A percentile compares a stretch with the other conserved stretches of the same genome.
Evolutionary conservation across 2,888 invertebrate genomes (phyloP).

Genomic region (Drosophila prolongata): DNA sequence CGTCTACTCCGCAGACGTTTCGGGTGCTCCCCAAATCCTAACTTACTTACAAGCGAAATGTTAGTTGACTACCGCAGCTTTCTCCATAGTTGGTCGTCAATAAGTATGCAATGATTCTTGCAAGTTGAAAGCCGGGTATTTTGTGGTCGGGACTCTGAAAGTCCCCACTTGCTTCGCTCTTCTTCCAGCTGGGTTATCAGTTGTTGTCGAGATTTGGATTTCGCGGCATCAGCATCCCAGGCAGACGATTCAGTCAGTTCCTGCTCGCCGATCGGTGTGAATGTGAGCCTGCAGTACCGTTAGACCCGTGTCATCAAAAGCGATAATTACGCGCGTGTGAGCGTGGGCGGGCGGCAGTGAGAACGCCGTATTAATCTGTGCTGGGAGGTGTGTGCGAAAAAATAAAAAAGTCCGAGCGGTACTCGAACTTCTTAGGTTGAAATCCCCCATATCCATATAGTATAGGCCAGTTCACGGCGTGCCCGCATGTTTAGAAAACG

Average conservation of each 20-base stretch:
- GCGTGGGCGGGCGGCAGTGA: constrained; percentile 23
- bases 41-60: too few relatives aligned
- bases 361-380: constrained; percentile 1
- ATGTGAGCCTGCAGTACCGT: constrained; percentile 58
- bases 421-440: not conserved
- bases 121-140: not conserved
- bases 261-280: constrained; percentile 74
- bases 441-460: not conserved
- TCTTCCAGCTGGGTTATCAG: constrained; percentile 66
- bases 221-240: constrained; percentile 58
- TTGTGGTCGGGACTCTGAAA: not conserved
- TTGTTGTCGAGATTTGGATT: constrained; percentile 73
- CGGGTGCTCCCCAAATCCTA: too few relatives aligned
- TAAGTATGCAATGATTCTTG: not conserved
- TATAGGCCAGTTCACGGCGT: constrained; percentile 51
- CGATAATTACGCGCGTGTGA: constrained; percentile 15
- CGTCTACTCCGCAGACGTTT: too few relatives aligned
- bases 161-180: not conserved
- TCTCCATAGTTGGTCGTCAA: too few relatives aligned
- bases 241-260: constrained; percentile 69
- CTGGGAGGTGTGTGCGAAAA: constrained; percentile 11
- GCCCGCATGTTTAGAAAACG: constrained; percentile 70
- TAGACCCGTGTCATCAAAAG: constrained; percentile 45
- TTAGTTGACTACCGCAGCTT: too few relatives aligned
- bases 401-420: too few relatives aligned